phyloP scores from a whole-genome alignment of 2,113 vertebrate genomes.

The Bufo gargarizans region DNA sequence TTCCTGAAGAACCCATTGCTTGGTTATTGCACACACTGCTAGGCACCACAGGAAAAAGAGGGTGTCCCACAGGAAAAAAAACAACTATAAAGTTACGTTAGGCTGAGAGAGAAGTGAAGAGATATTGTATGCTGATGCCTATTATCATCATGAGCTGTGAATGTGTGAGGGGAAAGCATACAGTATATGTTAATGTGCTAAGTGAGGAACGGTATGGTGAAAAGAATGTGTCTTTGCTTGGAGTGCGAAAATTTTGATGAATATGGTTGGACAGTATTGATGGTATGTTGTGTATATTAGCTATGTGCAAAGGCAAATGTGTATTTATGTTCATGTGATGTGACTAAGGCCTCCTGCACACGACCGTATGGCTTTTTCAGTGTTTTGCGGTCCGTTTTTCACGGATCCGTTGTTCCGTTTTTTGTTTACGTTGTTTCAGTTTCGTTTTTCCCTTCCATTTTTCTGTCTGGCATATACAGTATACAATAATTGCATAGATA shows the following conservation, averaged over 20 bases:
- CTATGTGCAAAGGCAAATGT: neutral
- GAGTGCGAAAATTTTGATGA: neutral
- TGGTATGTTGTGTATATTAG: neutral
- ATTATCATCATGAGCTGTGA: neutral
- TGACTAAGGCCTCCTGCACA: too few relatives aligned
- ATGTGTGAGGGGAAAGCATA: neutral
- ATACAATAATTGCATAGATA: too few relatives aligned
- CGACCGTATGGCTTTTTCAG: too few relatives aligned
- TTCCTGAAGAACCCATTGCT: too few relatives aligned
- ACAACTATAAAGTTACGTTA: neutral
- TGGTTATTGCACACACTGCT: neutral
- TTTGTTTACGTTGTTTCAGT: too few relatives aligned
- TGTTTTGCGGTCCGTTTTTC: too few relatives aligned
- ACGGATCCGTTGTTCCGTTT: too few relatives aligned
- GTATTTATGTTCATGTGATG: neutral
- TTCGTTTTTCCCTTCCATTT: too few relatives aligned
- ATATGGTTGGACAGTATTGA: neutral
- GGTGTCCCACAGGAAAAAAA: too few relatives aligned
- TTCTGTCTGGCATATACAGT: too few relatives aligned
- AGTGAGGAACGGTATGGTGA: neutral
- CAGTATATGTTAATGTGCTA: too few relatives aligned
- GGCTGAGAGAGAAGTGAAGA: neutral
- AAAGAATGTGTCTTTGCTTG: neutral
- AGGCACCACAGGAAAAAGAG: neutral
- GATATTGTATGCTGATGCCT: neutral